Base-by-base conservation (phyloP, 2,888 invertebrate species). In the Pyrrhosoma nymphula region DNA sequence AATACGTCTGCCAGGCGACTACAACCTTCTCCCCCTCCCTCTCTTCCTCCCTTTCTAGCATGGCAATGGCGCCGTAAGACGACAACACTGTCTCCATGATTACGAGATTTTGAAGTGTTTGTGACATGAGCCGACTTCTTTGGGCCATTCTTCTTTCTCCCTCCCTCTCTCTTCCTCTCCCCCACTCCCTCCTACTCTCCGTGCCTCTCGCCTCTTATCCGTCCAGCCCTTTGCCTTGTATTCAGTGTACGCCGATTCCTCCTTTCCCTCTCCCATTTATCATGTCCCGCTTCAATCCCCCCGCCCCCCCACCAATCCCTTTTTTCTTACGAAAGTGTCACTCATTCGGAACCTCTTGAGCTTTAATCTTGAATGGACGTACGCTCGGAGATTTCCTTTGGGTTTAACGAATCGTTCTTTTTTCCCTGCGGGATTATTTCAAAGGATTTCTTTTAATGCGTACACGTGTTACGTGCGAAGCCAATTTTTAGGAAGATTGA, bases 81-180 rank as follows among this genome's bases (percentile, higher is more conserved):
- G 93, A 93, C 93, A 93, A 75, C 93, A 69, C 93, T 93, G 93
- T 93, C 93, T 93, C 93, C 93, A 93, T 93, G 93, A 93, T 93
- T 93, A 93, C 93, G 93, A 93, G 93, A 26, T 93, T 93, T 93
- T 69, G 93, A 93, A 75, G 93, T 93, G 93, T 47, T 63, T 69
- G 69, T 93, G 93, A 75, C 93, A 93, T 93, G 93, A 93, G 93
- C 93, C 47, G 93, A 63, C 93, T 63, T 69, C 82, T 69, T 91
- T 69, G 93, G 93, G 69, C 93, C 91, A 93, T 93, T 93, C 93
- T 93, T 93, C 69, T 93, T 93, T 93, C 26, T 10, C 35, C 91
- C 35, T 91, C 91, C 47, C 47, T 0, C 26, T 47, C 75, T 23
- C n/a, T n/a, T n/a, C n/a, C n/a, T n/a, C n/a, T n/a, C n/a, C 0